phyloP scores from a whole-genome alignment of 2,797 vertebrate species.

The Aselliscus stoliczkanus region DNA sequence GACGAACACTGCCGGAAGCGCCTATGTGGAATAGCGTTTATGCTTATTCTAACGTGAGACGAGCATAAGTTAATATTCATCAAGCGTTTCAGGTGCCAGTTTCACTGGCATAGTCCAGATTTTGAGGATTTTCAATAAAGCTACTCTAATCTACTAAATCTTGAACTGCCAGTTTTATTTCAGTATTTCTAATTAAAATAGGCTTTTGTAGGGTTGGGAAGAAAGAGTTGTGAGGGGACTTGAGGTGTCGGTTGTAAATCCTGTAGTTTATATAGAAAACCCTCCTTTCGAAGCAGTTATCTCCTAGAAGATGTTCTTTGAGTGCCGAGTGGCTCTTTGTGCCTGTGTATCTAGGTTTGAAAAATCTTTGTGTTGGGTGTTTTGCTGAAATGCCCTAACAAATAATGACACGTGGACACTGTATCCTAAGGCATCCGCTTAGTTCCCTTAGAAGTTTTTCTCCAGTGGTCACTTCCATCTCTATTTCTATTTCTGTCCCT shows the following conservation, averaged over 20 bases:
- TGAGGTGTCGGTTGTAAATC: slow-evolving; percentile 17
- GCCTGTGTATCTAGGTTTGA: not conserved
- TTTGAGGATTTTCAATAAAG: slow-evolving; percentile 46
- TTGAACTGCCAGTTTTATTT: not conserved
- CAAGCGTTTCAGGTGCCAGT: not conserved
- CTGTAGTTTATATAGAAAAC: not conserved
- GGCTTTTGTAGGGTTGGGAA: not conserved
- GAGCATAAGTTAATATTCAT: not conserved
- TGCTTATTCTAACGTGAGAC: not conserved
- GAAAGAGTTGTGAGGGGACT: slow-evolving; percentile 27
- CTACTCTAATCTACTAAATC: slow-evolving; percentile 17
- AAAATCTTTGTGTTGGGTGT: not conserved
- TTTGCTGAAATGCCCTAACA: not conserved
- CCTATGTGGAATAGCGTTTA: not conserved
- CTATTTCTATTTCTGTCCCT: not conserved
- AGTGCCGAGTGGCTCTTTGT: not conserved
- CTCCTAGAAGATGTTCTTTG: not conserved
- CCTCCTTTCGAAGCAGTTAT: not conserved
- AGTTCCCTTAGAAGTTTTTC: not conserved
- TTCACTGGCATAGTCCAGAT: not conserved
- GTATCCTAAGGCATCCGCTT: not conserved
- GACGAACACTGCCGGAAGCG: not conserved
- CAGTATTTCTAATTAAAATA: not conserved
- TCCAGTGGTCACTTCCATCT: not conserved
- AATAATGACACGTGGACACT: not conserved